These are phyloP conservation scores for Scrobipalpa atriplicella DNA, from an alignment of 2,888 invertebrate species.

Conservation along the genomic window DNA sequence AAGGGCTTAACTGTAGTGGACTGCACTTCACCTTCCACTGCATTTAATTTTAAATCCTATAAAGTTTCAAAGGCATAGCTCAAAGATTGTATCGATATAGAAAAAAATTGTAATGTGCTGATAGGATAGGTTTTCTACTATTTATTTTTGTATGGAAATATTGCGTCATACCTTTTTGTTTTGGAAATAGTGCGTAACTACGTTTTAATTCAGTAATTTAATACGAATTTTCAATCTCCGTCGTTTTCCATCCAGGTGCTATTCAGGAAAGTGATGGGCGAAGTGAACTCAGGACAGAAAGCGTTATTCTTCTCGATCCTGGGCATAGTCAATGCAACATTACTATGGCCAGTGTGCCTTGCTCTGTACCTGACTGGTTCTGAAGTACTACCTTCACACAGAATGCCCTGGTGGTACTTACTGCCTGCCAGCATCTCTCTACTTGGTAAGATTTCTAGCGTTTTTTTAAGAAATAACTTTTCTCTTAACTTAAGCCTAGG, in stretches of 20 bases:
- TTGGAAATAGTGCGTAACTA: too few species aligned
- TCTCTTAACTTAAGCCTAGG: too few species aligned
- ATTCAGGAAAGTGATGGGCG: conserved; percentile 96
- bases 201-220: too few species aligned
- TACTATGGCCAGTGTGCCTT: conserved; percentile 96
- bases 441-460: conserved; percentile 85
- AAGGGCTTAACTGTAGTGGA: not conserved
- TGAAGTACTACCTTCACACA: conserved; percentile 91
- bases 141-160: too few species aligned
- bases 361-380: conserved; percentile 93
- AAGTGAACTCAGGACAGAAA: conserved; percentile 95
- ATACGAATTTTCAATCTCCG: too few species aligned
- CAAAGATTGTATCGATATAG: not conserved
- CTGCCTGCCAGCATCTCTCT: conserved; percentile 90
- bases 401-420: conserved; percentile 94
- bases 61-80: not conserved
- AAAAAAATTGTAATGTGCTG: not conserved
- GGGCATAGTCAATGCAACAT: conserved; percentile 92
- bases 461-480: not conserved
- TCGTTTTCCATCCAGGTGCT: conserved; percentile 86
- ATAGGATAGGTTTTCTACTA: too few species aligned
- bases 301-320: conserved; percentile 96
- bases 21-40: not conserved
- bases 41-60: not conserved
- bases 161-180: too few species aligned